Evolutionary conservation across 2,888 invertebrate species (phyloP).

Genomic region (Mayetiola destructor): DNA sequence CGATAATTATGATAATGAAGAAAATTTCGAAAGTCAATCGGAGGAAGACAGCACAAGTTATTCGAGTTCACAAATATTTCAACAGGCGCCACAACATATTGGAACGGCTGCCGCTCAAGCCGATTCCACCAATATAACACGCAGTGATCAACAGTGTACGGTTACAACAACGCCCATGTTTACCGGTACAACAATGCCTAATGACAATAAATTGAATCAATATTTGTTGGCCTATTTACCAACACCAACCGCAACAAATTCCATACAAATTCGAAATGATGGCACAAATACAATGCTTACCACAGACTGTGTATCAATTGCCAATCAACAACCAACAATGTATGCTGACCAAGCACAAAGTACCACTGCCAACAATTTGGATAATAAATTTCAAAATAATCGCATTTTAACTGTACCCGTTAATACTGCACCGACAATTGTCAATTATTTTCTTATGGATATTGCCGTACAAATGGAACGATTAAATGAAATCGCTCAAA

Average conservation of each 20-base stretch:
- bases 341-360: conserved; percentile 8
- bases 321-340: neutral
- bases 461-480: conserved; percentile 11
- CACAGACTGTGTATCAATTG: neutral
- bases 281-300: neutral
- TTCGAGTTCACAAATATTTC: neutral
- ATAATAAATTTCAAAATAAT: conserved; percentile 2
- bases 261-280: neutral
- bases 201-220: neutral
- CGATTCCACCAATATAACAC: conserved; percentile 1
- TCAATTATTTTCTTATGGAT: conserved; percentile 14
- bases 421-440: neutral
- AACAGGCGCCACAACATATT: neutral
- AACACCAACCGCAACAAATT: neutral
- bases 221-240: neutral
- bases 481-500: conserved; percentile 14
- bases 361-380: neutral
- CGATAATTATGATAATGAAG: neutral
- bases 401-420: conserved; percentile 3
- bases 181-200: neutral
- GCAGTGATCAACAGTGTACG: neutral
- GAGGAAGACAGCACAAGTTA: conserved; percentile 2
- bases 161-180: conserved; percentile 1
- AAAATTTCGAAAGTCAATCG: conserved; percentile 11
- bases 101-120: neutral